A percentile compares a stretch with the other conserved stretches of the same genome.
Conservation (phyloP, 2,113 vertebrate species). For the Scalopus aquaticus region DNA sequence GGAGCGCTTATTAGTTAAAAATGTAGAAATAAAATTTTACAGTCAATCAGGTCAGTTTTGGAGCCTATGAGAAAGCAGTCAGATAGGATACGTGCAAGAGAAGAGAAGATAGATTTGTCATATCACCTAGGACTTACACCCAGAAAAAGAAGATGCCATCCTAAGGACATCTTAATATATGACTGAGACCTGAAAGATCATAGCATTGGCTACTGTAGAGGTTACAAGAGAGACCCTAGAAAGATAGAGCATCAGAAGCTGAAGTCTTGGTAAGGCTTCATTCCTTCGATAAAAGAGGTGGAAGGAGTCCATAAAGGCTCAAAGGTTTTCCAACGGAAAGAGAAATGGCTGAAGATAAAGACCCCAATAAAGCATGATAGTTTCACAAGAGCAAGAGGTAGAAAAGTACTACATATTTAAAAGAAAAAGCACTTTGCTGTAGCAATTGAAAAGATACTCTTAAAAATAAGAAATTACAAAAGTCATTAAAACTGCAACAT, state of each 20-base stretch:
- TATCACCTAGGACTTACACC: background rate
- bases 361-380: background rate
- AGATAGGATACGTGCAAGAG: background rate
- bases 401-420: background rate
- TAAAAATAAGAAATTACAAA: background rate
- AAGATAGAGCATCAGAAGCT: background rate
- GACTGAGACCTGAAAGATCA: background rate
- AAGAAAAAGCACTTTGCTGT: background rate
- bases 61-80: background rate
- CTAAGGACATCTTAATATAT: background rate
- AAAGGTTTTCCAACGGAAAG: background rate
- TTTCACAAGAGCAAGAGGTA: background rate
- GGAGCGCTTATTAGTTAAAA: slow-evolving; percentile 51
- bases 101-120: background rate
- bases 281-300: background rate
- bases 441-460: background rate
- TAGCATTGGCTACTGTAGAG: background rate
- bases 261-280: background rate
- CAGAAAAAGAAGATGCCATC: background rate
- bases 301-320: background rate
- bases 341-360: background rate
- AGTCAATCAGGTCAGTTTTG: background rate
- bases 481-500: background rate
- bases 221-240: background rate
- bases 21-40: background rate